Base-by-base conservation (phyloP, 2,797 vertebrate genomes). In the Chelmon rostratus region DNA sequence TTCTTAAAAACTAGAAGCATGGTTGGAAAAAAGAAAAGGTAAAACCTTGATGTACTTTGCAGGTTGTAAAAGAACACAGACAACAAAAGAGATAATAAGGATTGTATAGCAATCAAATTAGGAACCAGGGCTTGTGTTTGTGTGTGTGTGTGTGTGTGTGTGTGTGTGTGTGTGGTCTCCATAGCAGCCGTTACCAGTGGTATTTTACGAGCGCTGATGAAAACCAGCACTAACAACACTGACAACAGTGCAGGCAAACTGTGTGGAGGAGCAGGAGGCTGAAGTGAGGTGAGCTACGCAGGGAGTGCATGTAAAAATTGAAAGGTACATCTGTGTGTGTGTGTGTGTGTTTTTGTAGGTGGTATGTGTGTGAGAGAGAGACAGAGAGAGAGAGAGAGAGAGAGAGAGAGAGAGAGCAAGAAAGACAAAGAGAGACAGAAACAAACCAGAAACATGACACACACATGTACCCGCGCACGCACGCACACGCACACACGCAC, bases 141-240 rank as follows among this genome's bases (percentile, higher is more conserved):
- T 50, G n/a, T 54, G 31, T 56, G 71, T 49, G 23, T 38, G 33
- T 68, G 9, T 67, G 15, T 25, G 33, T 56, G n/a, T 56, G 53
- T 58, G 53, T 46, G 25, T 31, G 53, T 40, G 47, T 54, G 71
- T 64, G 71, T 56, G 49, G 40, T 74, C 72, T 66, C 11, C 21
- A 23, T 23, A 49, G 53, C 8, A 58, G n/a, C 37, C 33, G 19
- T 54, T 72, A 52, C 5, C 15, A 16, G 23, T n/a, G n/a, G 40
- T 57, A 35, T 49, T 80, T 80, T 35, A 79, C 35, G 49, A 68
- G 31, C 2, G 2, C 42, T 10, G 9, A 35, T 62, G 72, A 72
- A 72, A 56, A 10, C 12, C n/a, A 8, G 11, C 11, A 44, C 2
- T 19, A 68, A 79, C 33, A 80, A 31, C 53, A 37, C 12, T 35